These are phyloP conservation scores for Torymus auratus DNA, from an alignment of 2,888 invertebrate genomes.

Conservation along the genomic window DNA sequence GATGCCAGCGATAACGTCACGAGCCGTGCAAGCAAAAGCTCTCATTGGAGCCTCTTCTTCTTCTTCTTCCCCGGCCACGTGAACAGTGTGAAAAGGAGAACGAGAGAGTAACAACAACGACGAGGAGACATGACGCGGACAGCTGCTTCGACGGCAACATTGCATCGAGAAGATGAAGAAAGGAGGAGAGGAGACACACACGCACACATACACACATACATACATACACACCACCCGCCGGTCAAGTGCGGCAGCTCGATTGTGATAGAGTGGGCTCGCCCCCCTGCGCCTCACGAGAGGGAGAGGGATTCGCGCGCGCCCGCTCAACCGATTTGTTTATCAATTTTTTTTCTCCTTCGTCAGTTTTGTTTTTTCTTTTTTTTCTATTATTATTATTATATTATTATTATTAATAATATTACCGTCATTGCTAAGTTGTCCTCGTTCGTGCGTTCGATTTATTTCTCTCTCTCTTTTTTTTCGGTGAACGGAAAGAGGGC, in stretches of 20 bases:
- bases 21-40: too few species aligned
- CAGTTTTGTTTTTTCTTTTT: slow-evolving; percentile 12
- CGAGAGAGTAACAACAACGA: not conserved
- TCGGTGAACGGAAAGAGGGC: not conserved
- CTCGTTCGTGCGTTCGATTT: slow-evolving; percentile 2
- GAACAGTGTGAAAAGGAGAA: slow-evolving; percentile 2
- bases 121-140: too few species aligned
- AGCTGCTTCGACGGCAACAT: not conserved
- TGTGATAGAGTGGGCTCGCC: slow-evolving; percentile 72
- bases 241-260: slow-evolving; percentile 68
- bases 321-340: slow-evolving; percentile 57
- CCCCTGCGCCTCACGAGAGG: slow-evolving; percentile 7
- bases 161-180: not conserved
- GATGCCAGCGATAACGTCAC: not conserved
- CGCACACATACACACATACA: slow-evolving; percentile 10
- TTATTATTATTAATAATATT: not conserved
- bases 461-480: slow-evolving; percentile 35
- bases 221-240: slow-evolving; percentile 31
- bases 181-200: slow-evolving; percentile 13
- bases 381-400: not conserved
- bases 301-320: slow-evolving; percentile 42
- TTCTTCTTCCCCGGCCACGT: slow-evolving; percentile 55
- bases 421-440: not conserved
- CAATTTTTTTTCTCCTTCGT: slow-evolving; percentile 36
- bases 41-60: not conserved